Conservation (phyloP, 92 coral and sea anemone genomes). For the Zoanthus gigantus region DNA sequence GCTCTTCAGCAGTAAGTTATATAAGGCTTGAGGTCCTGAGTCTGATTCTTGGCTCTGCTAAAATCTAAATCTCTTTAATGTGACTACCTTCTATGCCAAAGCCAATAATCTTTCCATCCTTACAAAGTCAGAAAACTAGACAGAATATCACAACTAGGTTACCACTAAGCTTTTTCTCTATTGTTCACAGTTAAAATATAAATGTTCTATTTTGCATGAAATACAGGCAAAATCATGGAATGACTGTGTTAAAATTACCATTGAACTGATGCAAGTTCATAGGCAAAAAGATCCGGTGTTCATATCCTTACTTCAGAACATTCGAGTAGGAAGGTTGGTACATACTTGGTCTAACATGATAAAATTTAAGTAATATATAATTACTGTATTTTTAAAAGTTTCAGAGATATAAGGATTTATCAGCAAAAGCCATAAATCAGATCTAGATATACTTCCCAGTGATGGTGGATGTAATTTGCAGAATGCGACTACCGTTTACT, state of each 20-base stretch:
- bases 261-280: conserved; percentile 86
- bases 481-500: no score
- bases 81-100: no score
- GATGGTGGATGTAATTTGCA: no score
- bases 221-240: conserved; percentile 88
- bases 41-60: neutral
- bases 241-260: conserved; percentile 85
- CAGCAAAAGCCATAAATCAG: no score
- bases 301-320: conserved; percentile 89
- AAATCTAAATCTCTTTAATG: neutral
- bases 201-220: neutral
- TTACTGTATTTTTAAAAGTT: no score
- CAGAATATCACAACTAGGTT: neutral
- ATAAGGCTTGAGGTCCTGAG: no score
- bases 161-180: neutral
- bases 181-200: neutral
- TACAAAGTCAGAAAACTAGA: no score
- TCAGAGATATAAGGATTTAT: no score
- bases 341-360: neutral
- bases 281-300: conserved; percentile 94
- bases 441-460: no score
- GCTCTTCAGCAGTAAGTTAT: no score
- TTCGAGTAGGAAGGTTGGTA: conserved; percentile 94
- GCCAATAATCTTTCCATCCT: no score
- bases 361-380: no score